phyloP scores from a whole-genome alignment of 1,140 invertebrate species.

The Drosophila eugracilis region DNA sequence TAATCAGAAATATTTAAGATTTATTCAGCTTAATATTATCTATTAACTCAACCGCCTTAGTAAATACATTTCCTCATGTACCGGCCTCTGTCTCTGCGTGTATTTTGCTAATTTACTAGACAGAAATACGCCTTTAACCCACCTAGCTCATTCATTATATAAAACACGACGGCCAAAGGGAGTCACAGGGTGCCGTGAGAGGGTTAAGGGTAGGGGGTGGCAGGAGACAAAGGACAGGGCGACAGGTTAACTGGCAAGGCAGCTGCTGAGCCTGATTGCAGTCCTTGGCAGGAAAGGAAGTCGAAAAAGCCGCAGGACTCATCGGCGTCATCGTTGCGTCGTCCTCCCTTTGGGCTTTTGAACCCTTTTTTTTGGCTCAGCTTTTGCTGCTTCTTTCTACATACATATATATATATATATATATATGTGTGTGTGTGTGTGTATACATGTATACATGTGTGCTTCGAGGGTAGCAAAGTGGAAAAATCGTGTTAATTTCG shows the following conservation, averaged over 20 bases:
- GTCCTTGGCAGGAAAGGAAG: constrained; percentile 39
- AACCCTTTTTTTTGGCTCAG: constrained; percentile 42
- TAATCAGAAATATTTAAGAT: background rate
- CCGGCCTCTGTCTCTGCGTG: constrained; percentile 67
- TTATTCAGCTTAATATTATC: background rate
- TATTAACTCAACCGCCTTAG: background rate
- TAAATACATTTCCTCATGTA: constrained; percentile 17
- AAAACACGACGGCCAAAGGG: constrained; percentile 57
- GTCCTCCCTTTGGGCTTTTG: constrained; percentile 29
- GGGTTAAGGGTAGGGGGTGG: background rate
- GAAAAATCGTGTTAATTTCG: constrained; percentile 80
- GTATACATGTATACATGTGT: background rate
- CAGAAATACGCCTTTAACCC: constrained; percentile 85
- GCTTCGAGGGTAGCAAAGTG: constrained; percentile 63
- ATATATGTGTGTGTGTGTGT: too few relatives aligned
- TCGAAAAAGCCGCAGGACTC: constrained; percentile 59
- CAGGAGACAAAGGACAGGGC: constrained; percentile 30
- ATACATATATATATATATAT: background rate
- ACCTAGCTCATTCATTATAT: constrained; percentile 84
- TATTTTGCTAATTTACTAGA: constrained; percentile 85
- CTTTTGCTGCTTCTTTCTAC: background rate
- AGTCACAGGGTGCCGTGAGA: constrained; percentile 21
- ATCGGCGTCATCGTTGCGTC: constrained; percentile 40
- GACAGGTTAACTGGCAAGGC: constrained; percentile 52
- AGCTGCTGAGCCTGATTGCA: constrained; percentile 48